A percentile compares a stretch with the other conserved stretches of the same genome.
phyloP scores from a whole-genome alignment of 2,113 vertebrate genomes.

The Lucifuga dentata region DNA sequence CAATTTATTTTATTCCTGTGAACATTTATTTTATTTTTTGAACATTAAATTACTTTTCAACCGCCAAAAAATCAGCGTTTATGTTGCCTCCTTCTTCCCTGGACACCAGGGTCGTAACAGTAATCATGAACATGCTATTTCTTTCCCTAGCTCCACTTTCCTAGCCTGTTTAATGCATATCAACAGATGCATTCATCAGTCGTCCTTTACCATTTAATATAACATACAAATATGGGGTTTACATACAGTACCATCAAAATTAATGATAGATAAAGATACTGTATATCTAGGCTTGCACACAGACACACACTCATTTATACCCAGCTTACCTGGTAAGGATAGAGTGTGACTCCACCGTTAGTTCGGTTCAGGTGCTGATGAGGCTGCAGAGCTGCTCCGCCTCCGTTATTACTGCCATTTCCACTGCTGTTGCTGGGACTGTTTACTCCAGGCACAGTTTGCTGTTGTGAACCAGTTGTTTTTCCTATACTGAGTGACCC shows the following conservation, averaged over 20 bases:
- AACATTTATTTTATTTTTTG: too few relatives aligned
- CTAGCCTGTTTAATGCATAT: conserved; percentile 12
- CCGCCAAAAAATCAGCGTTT: too few relatives aligned
- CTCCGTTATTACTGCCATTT: conserved; percentile 74
- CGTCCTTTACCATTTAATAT: conserved; percentile 4
- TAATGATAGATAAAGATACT: too few relatives aligned
- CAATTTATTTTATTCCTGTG: too few relatives aligned
- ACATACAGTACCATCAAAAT: too few relatives aligned
- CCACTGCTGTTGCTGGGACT: conserved; percentile 86
- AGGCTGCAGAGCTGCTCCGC: conserved; percentile 88
- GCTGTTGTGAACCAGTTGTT: conserved; percentile 75
- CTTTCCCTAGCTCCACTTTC: neutral
- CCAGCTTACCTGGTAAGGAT: conserved; percentile 94
- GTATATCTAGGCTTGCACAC: too few relatives aligned
- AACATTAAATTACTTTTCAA: too few relatives aligned
- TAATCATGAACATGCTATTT: too few relatives aligned
- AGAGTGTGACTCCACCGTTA: conserved; percentile 93
- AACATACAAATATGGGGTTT: too few relatives aligned
- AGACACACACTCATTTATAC: neutral
- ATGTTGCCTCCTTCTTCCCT: too few relatives aligned
- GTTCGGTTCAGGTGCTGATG: conserved; percentile 91
- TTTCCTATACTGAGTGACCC: conserved; percentile 89
- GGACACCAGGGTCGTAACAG: too few relatives aligned
- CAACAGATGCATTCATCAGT: neutral
- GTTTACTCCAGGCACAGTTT: conserved; percentile 79